Base-by-base conservation (phyloP, 92 coral and sea anemone species). In the Epizoanthus illoricatus region DNA sequence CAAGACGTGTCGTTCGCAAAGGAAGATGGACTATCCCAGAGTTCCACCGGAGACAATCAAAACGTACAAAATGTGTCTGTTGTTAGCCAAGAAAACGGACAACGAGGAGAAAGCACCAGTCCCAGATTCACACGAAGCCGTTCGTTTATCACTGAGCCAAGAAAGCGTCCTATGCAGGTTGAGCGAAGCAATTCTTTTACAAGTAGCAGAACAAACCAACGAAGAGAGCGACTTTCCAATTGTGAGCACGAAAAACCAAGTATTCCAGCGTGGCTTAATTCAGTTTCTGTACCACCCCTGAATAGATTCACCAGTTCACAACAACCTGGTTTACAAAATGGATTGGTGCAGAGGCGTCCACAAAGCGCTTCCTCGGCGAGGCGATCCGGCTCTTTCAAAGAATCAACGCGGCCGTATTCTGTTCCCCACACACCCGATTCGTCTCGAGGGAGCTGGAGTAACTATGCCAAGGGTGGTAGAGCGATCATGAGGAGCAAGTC, bases 161-260 rank as follows among this genome's bases (percentile, higher is more conserved):
- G 81, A 81, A 89, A 84, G 65, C 92, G 94, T 0, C 92, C 88
- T 9, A 73, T 20, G 28, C 86, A 73, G 17, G 54, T 90, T 23
- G 43, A 61, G 55, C 86, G 97, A 43, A 93, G 97, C 81, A 93
- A 90, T 73, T 88, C 97, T 49, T 93, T 93, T 69, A 52, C 92
- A 13, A 88, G 86, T 61, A 73, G 74, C 55, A 85, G 71, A 63
- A 47, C 82, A 17, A 45, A 43, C 82, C 54, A 62, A 24, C 71
- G 18, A 2, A 23, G 56, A 47, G 71, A 78, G 59, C 71, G 28
- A 19, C 12, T 54, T 41, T 6, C 82, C 0, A 63, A 78, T 20
- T 4, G 12, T 20, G 71, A 43, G 54, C 54, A 20, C 17, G 56
- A 42, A 62, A 43, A 45, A 23, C 33, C 62, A 2, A 57, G 2